Evolutionary conservation across 2,113 vertebrate genomes (phyloP), one percentile per base, ranked within the genome.

Genomic region (Aptenodytes forsteri): DNA sequence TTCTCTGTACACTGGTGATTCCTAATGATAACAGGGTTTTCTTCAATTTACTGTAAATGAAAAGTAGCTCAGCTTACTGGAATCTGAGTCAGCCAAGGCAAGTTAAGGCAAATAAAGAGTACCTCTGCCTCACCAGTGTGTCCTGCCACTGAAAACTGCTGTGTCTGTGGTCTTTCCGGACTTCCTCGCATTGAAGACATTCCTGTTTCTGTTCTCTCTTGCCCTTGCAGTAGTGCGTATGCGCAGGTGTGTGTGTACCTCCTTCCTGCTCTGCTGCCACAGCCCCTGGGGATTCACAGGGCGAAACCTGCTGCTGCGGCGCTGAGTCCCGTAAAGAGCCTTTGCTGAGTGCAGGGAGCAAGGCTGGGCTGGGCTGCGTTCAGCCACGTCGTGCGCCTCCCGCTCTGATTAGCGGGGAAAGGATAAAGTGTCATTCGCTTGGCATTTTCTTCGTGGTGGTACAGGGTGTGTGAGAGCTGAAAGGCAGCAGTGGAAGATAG

Each of bases 21-120:
- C 84, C 75, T 94, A 61, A 87, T 34, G 95, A 93, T 96, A 96
- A 90, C 67, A 90, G 32, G 32, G 19, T 90, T 96, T 94, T 96
- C 52, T 91, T 96, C 89, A 85, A 83, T 87, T 94, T 94, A 96
- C 93, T 90, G 89, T 93, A 97, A 97, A 89, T 95, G 84, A 96
- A 89, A 87, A 96, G 83, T 72, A 87, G 73, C 93, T 97, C 73
- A 90, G 58, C 78, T 97, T 96, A 94, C 96, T 94, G 95, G 91
- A 93, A 97, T 95, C 80, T 96, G 96, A 97, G 95, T 97, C 97
- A 97, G 94, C 44, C 82, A 62, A 94, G 93, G 78, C 95, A 97
- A 95, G 94, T 96, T 89, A 95, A 96, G 95, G 92, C 96, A 95
- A 91, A 94, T 64, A 73, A 88, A 89, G 70, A 87, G 80, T 54